Evolutionary conservation across 2,888 invertebrate genomes (phyloP).

Genomic region (Pyrgus malvae): DNA sequence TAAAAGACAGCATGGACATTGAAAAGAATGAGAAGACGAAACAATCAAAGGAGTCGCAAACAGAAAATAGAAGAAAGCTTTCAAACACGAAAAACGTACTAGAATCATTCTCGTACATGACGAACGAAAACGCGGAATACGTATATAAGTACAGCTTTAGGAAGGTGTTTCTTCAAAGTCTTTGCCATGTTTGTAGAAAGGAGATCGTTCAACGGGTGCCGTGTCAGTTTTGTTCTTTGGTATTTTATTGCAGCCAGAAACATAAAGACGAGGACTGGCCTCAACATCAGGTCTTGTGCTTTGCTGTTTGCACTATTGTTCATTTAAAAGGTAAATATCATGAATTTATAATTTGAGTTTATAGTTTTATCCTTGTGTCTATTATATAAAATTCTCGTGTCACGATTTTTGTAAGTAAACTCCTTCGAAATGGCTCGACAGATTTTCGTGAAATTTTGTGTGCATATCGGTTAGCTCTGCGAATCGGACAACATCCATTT

Average conservation of each 20-base stretch:
- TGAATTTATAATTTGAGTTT: too few relatives aligned
- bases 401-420: too few relatives aligned
- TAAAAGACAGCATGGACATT: slow-evolving; percentile 63
- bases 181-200: slow-evolving; percentile 79
- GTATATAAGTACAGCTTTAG: slow-evolving; percentile 85
- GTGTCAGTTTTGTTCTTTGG: slow-evolving; percentile 80
- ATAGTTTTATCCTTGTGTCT: too few relatives aligned
- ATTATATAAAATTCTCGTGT: too few relatives aligned
- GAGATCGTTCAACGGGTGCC: slow-evolving; percentile 57
- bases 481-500: too few relatives aligned
- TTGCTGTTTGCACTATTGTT: slow-evolving; percentile 80
- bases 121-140: slow-evolving; percentile 81
- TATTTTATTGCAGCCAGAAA: slow-evolving; percentile 83
- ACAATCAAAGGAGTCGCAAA: slow-evolving; percentile 61
- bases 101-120: slow-evolving; percentile 54
- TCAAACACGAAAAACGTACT: slow-evolving; percentile 43
- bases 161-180: slow-evolving; percentile 82
- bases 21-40: slow-evolving; percentile 40
- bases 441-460: too few relatives aligned
- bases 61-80: slow-evolving; percentile 49
- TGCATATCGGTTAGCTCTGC: too few relatives aligned
- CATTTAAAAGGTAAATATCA: slow-evolving; percentile 80
- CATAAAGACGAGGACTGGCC: slow-evolving; percentile 83
- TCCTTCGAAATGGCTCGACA: too few relatives aligned
- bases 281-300: slow-evolving; percentile 83